phyloP scores from a whole-genome alignment of 2,888 invertebrate species.

The Lasioglossum pauxillum region DNA sequence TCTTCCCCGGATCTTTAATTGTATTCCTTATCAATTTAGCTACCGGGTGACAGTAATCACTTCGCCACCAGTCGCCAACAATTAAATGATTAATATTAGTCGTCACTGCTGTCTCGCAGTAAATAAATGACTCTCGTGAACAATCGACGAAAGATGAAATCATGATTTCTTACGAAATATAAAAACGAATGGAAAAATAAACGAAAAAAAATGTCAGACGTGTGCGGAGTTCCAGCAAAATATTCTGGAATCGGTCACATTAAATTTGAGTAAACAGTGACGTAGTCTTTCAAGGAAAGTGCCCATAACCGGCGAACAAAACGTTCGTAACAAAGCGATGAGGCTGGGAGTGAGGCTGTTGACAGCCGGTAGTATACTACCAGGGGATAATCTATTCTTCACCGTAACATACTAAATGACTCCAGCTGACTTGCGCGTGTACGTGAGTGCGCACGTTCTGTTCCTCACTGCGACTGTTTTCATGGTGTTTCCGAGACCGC shows the following conservation, averaged over 20 bases:
- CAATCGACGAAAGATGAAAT: not conserved
- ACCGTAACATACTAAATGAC: not conserved
- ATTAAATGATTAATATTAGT: not conserved
- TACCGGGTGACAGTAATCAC: not conserved
- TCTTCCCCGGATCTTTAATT: too few relatives aligned
- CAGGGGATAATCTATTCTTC: not conserved
- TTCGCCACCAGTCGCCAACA: not conserved
- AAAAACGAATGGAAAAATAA: not conserved
- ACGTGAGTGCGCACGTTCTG: not conserved
- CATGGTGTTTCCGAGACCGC: slow-evolving; percentile 13
- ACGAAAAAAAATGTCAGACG: not conserved
- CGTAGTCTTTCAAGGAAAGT: not conserved
- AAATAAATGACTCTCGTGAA: not conserved
- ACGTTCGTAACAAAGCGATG: slow-evolving; percentile 8
- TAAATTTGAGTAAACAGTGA: not conserved
- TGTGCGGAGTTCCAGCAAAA: not conserved
- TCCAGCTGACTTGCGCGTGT: not conserved
- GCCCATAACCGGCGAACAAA: not conserved
- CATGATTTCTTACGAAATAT: not conserved
- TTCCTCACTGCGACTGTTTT: not conserved
- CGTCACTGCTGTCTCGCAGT: not conserved
- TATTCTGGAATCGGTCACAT: not conserved
- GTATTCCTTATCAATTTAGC: not conserved
- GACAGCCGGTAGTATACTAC: not conserved
- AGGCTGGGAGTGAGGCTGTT: not conserved